Evolutionary conservation across 2,888 invertebrate species (phyloP), one percentile per base, ranked within the genome.

Genomic region (Andrena hattorfiana): DNA sequence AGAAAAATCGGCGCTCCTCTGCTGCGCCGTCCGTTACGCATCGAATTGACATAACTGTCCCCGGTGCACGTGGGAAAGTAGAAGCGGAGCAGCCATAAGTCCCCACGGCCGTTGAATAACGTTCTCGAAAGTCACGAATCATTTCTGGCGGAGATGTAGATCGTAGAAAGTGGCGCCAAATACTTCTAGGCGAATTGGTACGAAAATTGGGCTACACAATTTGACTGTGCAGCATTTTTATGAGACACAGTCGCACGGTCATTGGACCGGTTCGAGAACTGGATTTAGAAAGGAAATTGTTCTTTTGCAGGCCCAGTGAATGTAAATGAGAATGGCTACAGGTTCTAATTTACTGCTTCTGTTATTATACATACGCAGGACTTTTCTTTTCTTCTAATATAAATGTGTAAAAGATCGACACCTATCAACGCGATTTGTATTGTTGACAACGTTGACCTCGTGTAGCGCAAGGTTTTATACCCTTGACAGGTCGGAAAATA

Each of bases 1-100:
- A 77, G 81, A 85, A 84, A 85, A 85, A 78, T 83, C 67, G 1
- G n/a, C 64, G 73, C 78, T 74, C 71, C 82, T 69, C 64, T 56
- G 48, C 49, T 32, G 68, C 56, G 49, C 32, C 48, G 54, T 71
- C 63, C 67, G 69, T 85, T 74, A 77, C 66, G 62, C 71, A 48
- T 70, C 68, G 51, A 49, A 66, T 62, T 77, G 75, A 77, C 60
- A 72, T 80, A 85, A 85, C 75, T 84, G 70, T 79, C 83, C 32
- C 68, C 54, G 23, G 6, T 48, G 13, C 78, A 66, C 84, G 83
- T 84, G 83, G 79, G 84, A 84, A 84, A 77, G 51, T 59, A 35
- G 62, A 67, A 56, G 69, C 51, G 16, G 23, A 66, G 35, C 26
- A 8, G 69, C 20, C 32, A 26, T 23, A 16, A 35, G 63, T 32